A percentile compares a stretch with the other conserved stretches of the same genome.
Conservation (phyloP, 1,140 invertebrate species). For the Oreohelix idahoensis region DNA sequence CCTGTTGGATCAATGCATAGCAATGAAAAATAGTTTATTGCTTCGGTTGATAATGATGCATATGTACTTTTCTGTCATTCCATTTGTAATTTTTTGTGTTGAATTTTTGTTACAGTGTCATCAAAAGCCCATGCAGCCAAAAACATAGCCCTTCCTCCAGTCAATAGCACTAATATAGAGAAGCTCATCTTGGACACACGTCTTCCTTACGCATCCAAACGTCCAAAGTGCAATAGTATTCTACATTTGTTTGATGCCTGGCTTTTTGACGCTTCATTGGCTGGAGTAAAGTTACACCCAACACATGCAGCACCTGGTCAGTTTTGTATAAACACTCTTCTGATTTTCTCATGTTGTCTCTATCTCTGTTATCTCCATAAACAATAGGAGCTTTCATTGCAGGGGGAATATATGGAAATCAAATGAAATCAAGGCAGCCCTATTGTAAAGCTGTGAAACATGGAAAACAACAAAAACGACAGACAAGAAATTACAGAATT, state of each 20-base stretch:
- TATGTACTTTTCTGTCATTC: too few species aligned
- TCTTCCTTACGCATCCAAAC: slow-evolving; percentile 67
- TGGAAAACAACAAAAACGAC: too few species aligned
- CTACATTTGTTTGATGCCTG: slow-evolving; percentile 96
- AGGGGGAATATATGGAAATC: too few species aligned
- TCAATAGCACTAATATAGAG: slow-evolving; percentile 45
- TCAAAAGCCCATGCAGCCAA: slow-evolving; percentile 45
- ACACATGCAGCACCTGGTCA: slow-evolving; percentile 64
- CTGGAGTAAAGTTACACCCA: slow-evolving; percentile 77
- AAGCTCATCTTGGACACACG: slow-evolving; percentile 60
- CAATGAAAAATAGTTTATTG: too few species aligned
- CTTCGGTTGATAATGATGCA: too few species aligned
- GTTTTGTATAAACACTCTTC: background rate
- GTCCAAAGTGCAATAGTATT: slow-evolving; percentile 93
- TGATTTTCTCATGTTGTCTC: background rate
- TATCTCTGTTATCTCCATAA: background rate
- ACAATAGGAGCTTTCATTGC: too few species aligned
- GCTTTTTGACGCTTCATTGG: slow-evolving; percentile 95
- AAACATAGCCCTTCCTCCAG: slow-evolving; percentile 36
- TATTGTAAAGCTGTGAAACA: too few species aligned
- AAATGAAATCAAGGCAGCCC: too few species aligned
- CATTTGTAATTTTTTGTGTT: too few species aligned
- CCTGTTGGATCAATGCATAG: too few species aligned
- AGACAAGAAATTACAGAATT: too few species aligned
- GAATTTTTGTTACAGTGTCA: slow-evolving; percentile 20